These are phyloP conservation scores for Danionella dracula DNA, from an alignment of 2,797 vertebrate genomes.

Conservation along the genomic window DNA sequence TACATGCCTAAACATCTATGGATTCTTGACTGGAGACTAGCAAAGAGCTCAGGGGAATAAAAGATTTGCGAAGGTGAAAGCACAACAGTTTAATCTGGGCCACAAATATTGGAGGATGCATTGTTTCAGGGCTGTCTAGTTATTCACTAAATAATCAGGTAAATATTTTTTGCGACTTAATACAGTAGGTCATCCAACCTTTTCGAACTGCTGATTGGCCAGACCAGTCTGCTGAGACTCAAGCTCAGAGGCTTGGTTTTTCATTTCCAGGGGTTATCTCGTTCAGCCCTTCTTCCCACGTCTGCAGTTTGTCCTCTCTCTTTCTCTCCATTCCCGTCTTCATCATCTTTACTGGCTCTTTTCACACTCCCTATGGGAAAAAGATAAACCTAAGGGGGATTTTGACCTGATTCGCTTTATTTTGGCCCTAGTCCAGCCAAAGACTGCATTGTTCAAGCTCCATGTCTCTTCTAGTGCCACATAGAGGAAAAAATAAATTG, in stretches of 20 bases:
- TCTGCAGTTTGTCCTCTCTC: background rate
- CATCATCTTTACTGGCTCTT: background rate
- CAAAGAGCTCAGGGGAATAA: no score
- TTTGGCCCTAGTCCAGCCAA: constrained; percentile 14
- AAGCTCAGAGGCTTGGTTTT: background rate
- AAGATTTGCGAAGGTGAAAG: no score
- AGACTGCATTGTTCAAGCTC: constrained; percentile 10
- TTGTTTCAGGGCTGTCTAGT: no score
- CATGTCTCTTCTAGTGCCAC: background rate
- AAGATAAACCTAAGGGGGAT: background rate
- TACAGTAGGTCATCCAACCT: no score
- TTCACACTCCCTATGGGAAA: background rate
- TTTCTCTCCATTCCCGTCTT: background rate
- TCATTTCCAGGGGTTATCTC: background rate
- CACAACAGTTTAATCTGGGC: no score
- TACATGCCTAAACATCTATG: no score
- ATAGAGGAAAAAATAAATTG: background rate
- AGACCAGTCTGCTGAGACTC: background rate
- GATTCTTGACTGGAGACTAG: no score
- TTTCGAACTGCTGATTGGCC: no score
- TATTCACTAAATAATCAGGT: no score
- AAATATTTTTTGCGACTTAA: no score
- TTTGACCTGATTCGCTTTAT: constrained; percentile 4
- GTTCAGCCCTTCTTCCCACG: constrained; percentile 1
- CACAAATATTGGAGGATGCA: no score